A percentile compares a stretch with the other conserved stretches of the same genome.
Evolutionary conservation across 2,888 invertebrate genomes (phyloP).

Genomic region (Archaeoteleia sp.): DNA sequence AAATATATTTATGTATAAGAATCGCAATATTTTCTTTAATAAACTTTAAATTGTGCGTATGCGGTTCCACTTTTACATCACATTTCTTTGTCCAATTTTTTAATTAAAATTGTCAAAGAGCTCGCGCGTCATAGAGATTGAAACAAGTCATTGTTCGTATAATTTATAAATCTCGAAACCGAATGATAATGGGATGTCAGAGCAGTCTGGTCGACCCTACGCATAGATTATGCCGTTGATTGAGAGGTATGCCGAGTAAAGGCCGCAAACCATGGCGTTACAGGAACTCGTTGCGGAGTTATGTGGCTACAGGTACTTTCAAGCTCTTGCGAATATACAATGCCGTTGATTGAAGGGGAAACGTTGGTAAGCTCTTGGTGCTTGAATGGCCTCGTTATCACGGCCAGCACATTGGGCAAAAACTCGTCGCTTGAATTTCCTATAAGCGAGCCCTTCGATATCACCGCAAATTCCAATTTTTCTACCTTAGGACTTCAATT

Average conservation of each 20-base stretch:
- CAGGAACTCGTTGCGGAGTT: constrained; percentile 41
- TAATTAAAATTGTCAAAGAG: constrained; percentile 1
- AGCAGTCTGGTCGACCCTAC: constrained; percentile 13
- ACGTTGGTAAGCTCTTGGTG: constrained; percentile 64
- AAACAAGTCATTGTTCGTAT: constrained; percentile 3
- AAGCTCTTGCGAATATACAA: constrained; percentile 54
- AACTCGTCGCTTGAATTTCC: constrained; percentile 28
- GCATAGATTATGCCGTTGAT: constrained; percentile 36
- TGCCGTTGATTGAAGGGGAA: constrained; percentile 66
- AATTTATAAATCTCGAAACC: constrained; percentile 1
- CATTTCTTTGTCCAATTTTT: no score
- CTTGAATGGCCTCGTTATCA: constrained; percentile 68
- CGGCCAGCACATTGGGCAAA: constrained; percentile 25
- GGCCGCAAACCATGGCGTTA: constrained; percentile 31
- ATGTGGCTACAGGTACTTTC: constrained; percentile 50
- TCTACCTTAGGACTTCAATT: constrained; percentile 14
- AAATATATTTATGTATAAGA: no score
- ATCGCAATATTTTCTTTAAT: no score
- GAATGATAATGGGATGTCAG: constrained; percentile 11
- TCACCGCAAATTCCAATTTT: constrained; percentile 33
- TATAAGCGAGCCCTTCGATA: constrained; percentile 18
- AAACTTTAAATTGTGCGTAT: no score
- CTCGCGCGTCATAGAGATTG: no score
- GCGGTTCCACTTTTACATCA: no score
- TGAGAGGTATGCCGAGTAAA: constrained; percentile 20